Percentiles rank a stretch among this genome's conserved stretches.
phyloP scores from a whole-genome alignment of 2,888 invertebrate species.

The Helleia helle region DNA sequence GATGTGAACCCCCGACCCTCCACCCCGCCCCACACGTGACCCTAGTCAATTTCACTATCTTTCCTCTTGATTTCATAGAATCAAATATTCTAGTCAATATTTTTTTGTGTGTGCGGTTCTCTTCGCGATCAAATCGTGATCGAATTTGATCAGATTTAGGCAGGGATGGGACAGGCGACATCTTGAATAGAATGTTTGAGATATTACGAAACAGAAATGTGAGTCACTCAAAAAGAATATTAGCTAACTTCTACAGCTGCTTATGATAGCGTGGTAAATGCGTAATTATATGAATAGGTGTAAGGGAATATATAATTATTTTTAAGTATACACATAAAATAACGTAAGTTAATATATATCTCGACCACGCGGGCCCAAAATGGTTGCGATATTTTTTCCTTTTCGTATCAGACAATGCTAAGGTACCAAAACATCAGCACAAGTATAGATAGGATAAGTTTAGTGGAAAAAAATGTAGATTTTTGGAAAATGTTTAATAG shows the following conservation, averaged over 20 bases:
- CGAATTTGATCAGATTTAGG: neutral
- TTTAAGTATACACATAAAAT: conserved; percentile 29
- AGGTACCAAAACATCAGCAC: conserved; percentile 55
- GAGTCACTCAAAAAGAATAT: conserved; percentile 55
- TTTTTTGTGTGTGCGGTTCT: neutral
- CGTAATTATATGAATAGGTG: conserved; percentile 42
- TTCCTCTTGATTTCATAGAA: conserved; percentile 1
- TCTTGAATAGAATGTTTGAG: neutral
- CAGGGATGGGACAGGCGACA: conserved; percentile 9
- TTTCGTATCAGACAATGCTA: conserved; percentile 22
- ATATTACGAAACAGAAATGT: conserved; percentile 45
- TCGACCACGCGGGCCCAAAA: conserved; percentile 63
- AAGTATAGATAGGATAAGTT: conserved; percentile 51
- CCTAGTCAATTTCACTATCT: conserved; percentile 7
- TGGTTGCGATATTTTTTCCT: conserved; percentile 37
- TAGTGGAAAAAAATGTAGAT: conserved; percentile 60
- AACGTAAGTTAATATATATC: conserved; percentile 36
- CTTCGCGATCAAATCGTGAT: neutral
- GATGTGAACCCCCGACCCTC: conserved; percentile 23
- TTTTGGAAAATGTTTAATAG: conserved; percentile 72
- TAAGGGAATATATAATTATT: conserved; percentile 54
- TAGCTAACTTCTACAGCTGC: conserved; percentile 50
- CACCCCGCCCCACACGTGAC: conserved; percentile 1
- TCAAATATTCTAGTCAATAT: conserved; percentile 1
- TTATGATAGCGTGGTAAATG: conserved; percentile 51